Evolutionary conservation across 2,797 vertebrate genomes (phyloP), one percentile per base, ranked within the genome.

Genomic region (Gymnoscopelus microlampas): DNA sequence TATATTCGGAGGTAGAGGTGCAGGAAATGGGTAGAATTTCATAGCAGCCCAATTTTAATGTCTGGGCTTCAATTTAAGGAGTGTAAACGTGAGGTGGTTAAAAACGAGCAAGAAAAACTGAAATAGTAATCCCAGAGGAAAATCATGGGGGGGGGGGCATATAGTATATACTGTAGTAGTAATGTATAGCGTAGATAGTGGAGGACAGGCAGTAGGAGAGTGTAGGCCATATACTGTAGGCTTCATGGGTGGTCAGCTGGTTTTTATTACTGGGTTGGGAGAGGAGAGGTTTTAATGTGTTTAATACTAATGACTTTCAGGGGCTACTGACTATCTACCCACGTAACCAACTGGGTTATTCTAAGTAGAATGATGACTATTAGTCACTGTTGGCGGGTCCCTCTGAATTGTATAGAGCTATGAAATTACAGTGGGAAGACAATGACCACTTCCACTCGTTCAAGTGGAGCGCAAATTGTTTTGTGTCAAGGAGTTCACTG

Each of bases 1-100:
- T 86, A 78, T 90, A 84, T 81, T 75, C 53, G 68, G 69, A 75
- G 8, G 35, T 2, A 8, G 60, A 35, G 26, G 44, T n/a, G 12
- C 50, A 71, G 66, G 74, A 79, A 77, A 85, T 81, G 66, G 48
- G 47, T 26, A 44, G 32, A 74, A 85, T 89, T 89, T 81, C 86
- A 88, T 78, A 73, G 74, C 78, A 69, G 71, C 79, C 70, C 69
- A 77, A 88, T 86, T 90, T 88, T 83, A 87, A 82, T 79, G 83
- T 82, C 60, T 81, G 72, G 74, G 68, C 71, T 80, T 69, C 13
- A 23, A 70, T 87, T 86, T 85, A 82, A 66, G 74, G 72, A 65
- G 80, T 71, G 53, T 14, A 71, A 82, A 15, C 50, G 77, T 65
- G 74, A 73, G 70, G 59, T 58, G 65, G 8, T 44, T 44, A 8